Evolutionary conservation across 2,888 invertebrate genomes (phyloP).

Genomic region (Pelosia muscerda): DNA sequence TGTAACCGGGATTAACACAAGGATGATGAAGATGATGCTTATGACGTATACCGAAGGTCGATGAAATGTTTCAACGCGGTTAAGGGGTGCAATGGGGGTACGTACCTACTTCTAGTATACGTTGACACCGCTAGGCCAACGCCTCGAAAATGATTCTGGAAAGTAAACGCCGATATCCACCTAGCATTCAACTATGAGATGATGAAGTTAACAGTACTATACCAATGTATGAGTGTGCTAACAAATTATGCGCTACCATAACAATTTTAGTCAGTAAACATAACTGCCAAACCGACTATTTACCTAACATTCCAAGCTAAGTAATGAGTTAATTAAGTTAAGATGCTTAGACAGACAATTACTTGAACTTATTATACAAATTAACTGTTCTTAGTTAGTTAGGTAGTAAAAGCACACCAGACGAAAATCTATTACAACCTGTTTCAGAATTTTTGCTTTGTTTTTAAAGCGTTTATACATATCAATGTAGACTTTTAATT

Average conservation of each 20-base stretch:
- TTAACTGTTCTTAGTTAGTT: background rate
- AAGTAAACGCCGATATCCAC: constrained; percentile 58
- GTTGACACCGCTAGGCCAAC: constrained; percentile 33
- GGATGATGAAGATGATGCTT: no score
- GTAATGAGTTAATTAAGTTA: background rate
- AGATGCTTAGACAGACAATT: constrained; percentile 1
- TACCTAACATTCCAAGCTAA: background rate
- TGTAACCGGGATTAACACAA: no score
- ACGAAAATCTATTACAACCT: constrained; percentile 23
- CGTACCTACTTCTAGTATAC: constrained; percentile 47
- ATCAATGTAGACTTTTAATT: background rate
- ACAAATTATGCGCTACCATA: no score
- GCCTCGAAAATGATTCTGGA: constrained; percentile 56
- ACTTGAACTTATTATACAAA: background rate
- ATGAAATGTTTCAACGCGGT: no score
- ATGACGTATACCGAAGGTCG: no score
- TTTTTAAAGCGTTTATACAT: background rate
- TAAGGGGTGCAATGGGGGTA: no score
- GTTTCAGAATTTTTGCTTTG: background rate
- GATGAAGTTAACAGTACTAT: constrained; percentile 44
- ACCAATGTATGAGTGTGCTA: background rate
- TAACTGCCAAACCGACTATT: background rate
- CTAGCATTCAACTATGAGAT: constrained; percentile 47
- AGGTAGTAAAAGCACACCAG: constrained; percentile 16
- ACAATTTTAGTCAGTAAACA: background rate